Base-by-base conservation (phyloP, 2,797 vertebrate genomes). In the Varecia variegata region DNA sequence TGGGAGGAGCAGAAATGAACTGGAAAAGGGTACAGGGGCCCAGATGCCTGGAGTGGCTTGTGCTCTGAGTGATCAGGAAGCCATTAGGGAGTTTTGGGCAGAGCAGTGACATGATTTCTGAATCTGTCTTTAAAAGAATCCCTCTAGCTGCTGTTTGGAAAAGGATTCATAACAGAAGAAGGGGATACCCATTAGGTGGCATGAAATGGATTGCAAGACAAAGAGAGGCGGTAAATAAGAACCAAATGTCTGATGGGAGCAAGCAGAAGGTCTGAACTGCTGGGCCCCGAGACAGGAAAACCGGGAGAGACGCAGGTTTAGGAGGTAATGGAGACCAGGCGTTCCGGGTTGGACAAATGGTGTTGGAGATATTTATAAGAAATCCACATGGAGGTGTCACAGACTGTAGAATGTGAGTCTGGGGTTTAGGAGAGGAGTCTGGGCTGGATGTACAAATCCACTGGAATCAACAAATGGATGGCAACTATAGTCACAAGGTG, bases 381-480 rank as follows among this genome's bases (percentile, higher is more conserved):
- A 79, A 91, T 58, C 50, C 68, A 85, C 60, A 45, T 45, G 50
- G 35, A 82, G 68, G 73, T 9, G 14, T n/a, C 54, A 56, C 23
- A 12, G n/a, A 50, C 18, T 32, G 11, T n/a, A 60, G 54, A 89
- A 60, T 21, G 62, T 12, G 35, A 90, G n/a, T 67, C 58, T 80
- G 76, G 85, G 27, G 25, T n/a, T 88, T 67, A 68, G 35, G 38
- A 85, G 65, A 73, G 27, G 52, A 74, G 18, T 73, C 45, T 92
- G 43, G 8, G 56, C 32, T 18, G 9, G 40, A 35, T 56, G 18
- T 7, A 35, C 20, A 84, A 25, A 81, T 80, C 40, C 58, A 47
- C 13, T 30, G 12, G 35, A 90, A 58, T 67, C 67, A 38, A 23
- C 7, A 43, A 85, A 25, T 20, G 20, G 11, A 58, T 47, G 54